phyloP scores from a whole-genome alignment of 2,888 invertebrate species.

The Chloromyia formosa region DNA sequence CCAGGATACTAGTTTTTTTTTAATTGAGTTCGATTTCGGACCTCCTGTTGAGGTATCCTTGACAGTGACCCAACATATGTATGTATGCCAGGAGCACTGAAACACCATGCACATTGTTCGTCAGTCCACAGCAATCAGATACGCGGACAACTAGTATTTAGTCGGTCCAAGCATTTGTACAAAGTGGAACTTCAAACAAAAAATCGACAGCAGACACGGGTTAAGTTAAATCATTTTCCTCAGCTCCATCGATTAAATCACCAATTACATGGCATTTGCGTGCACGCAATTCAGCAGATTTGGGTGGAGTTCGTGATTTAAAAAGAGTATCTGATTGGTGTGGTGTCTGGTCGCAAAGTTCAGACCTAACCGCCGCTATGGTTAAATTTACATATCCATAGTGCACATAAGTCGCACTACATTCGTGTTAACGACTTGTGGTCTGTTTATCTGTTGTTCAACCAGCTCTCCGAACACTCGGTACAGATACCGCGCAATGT shows the following conservation, averaged over 20 bases:
- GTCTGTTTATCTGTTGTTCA: conserved; percentile 12
- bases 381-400: conserved; percentile 19
- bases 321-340: conserved; percentile 3
- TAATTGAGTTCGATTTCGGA: too few relatives aligned
- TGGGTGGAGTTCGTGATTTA: conserved; percentile 7
- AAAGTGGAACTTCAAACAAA: too few relatives aligned
- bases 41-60: too few relatives aligned
- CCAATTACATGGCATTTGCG: conserved; percentile 13
- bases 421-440: conserved; percentile 25
- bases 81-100: too few relatives aligned
- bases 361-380: conserved; percentile 22
- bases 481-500: too few relatives aligned
- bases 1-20: too few relatives aligned
- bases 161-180: too few relatives aligned
- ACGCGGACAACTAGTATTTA: too few relatives aligned
- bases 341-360: conserved; percentile 24
- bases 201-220: too few relatives aligned
- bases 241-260: neutral
- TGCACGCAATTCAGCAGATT: conserved; percentile 9
- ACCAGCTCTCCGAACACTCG: neutral
- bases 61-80: too few relatives aligned
- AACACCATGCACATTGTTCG: too few relatives aligned
- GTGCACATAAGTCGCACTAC: neutral
- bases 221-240: neutral
- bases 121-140: too few relatives aligned